Percentiles rank a stretch among this genome's conserved stretches.
Conservation (phyloP, 2,888 invertebrate species). For the Eupeodes latifasciatus region DNA sequence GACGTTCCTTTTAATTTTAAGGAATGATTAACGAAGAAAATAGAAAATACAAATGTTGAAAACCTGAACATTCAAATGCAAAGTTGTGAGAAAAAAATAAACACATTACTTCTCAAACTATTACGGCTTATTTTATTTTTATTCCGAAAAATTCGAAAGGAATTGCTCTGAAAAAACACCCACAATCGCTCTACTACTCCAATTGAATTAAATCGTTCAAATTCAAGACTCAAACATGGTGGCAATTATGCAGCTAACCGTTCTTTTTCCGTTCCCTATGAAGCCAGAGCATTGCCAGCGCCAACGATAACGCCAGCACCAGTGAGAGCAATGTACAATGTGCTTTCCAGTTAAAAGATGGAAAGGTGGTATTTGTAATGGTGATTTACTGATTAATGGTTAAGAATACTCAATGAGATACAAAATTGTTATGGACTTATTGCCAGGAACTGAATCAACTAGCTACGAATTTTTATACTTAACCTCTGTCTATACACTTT, state of each 20-base stretch:
- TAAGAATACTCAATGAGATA: constrained; percentile 64
- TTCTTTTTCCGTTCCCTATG: constrained; percentile 20
- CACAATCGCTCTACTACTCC: constrained; percentile 3
- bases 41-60: too few relatives aligned
- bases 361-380: constrained; percentile 38
- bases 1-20: too few relatives aligned
- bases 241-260: constrained; percentile 23
- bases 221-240: constrained; percentile 1
- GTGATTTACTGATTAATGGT: constrained; percentile 62
- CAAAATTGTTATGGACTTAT: constrained; percentile 36
- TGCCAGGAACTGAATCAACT: constrained; percentile 42
- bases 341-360: constrained; percentile 37
- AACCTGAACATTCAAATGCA: too few relatives aligned
- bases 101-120: neutral
- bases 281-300: neutral
- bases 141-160: constrained; percentile 36
- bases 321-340: neutral
- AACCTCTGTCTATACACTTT: neutral
- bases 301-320: too few relatives aligned
- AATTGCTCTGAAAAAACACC: constrained; percentile 40
- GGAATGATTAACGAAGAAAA: too few relatives aligned
- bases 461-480: neutral
- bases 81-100: too few relatives aligned
- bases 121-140: neutral
- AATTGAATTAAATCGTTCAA: constrained; percentile 25